Conservation (phyloP, 2,888 invertebrate species). For the Zygogramma bicolorata region DNA sequence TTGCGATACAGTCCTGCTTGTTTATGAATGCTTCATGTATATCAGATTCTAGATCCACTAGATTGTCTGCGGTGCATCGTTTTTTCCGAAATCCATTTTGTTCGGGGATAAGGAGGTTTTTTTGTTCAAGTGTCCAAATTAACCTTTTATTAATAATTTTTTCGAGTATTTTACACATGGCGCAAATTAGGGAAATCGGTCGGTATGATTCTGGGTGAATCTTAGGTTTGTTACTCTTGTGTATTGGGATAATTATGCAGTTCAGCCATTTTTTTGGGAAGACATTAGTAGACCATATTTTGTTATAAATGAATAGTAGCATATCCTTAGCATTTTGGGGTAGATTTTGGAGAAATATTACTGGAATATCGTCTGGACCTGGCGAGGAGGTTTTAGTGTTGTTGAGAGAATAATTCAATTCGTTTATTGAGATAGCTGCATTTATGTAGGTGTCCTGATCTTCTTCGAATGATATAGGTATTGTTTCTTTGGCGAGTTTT, state of each 20-base stretch:
- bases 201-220: slow-evolving; percentile 23
- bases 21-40: slow-evolving; percentile 35
- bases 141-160: slow-evolving; percentile 38
- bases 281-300: slow-evolving; percentile 6
- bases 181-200: slow-evolving; percentile 37
- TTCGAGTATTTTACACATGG: slow-evolving; percentile 30
- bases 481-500: background rate
- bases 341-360: slow-evolving; percentile 6
- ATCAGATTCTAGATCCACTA: slow-evolving; percentile 30
- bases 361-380: slow-evolving; percentile 14
- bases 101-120: slow-evolving; percentile 5
- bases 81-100: slow-evolving; percentile 34
- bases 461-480: background rate
- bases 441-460: background rate
- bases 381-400: background rate
- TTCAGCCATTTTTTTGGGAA: slow-evolving; percentile 26
- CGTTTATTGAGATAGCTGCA: background rate
- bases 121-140: slow-evolving; percentile 30
- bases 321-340: background rate
- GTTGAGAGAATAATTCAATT: slow-evolving; percentile 2
- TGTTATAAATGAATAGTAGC: slow-evolving; percentile 12
- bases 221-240: slow-evolving; percentile 22
- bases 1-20: slow-evolving; percentile 24
- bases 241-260: slow-evolving; percentile 16
- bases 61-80: slow-evolving; percentile 28